Evolutionary conservation across 2,113 vertebrate species (phyloP).

Genomic region (Odobenus rosmarus): DNA sequence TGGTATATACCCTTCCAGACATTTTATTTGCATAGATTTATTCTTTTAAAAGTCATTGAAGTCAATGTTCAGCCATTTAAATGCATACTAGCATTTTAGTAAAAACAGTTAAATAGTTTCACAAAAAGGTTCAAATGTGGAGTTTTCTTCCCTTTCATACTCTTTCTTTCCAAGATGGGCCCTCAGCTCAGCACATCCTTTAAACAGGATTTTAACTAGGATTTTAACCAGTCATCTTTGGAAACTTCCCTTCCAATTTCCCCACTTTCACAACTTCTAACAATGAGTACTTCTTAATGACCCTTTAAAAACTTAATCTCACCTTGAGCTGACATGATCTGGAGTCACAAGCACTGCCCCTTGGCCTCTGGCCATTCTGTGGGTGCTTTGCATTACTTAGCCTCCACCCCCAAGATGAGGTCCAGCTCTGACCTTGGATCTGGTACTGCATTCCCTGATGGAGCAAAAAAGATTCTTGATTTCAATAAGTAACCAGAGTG

Average conservation of each 20-base stretch:
- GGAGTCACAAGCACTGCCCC: conserved; percentile 73
- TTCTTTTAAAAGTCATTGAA: conserved; percentile 35
- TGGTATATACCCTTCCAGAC: background rate
- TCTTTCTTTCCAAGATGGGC: background rate
- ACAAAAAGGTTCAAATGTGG: background rate
- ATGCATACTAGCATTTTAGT: conserved; percentile 30
- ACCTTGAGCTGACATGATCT: conserved; percentile 65
- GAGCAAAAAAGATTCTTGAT: conserved; percentile 65
- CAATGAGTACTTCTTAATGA: conserved; percentile 56
- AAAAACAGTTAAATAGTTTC: background rate
- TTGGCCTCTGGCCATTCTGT: conserved; percentile 75
- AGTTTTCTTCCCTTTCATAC: background rate
- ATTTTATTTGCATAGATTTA: background rate
- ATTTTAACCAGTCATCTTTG: conserved; percentile 44
- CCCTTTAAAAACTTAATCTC: conserved; percentile 68
- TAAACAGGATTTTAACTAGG: background rate
- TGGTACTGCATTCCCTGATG: conserved; percentile 47
- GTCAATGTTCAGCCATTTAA: conserved; percentile 31
- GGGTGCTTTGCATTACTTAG: conserved; percentile 75
- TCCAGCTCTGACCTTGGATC: conserved; percentile 68
- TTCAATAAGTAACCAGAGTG: conserved; percentile 73
- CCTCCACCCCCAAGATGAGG: conserved; percentile 63
- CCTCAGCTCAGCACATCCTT: background rate
- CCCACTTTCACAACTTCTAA: conserved; percentile 11
- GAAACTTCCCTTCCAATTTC: background rate